Evolutionary conservation across 2,888 invertebrate genomes (phyloP).

Genomic region (Agapostemon virescens): DNA sequence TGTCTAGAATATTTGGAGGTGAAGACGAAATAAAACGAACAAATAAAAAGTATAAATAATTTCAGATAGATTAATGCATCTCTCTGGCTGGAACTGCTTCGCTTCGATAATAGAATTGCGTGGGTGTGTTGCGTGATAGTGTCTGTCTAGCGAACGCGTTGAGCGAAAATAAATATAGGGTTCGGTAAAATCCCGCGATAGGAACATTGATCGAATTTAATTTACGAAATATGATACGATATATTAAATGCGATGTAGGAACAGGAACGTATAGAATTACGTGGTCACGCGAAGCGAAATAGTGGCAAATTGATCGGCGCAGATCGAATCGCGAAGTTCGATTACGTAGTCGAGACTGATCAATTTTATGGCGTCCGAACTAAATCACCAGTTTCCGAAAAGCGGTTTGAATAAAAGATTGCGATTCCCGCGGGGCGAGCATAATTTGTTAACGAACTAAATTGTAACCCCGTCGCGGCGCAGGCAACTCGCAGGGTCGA

Average conservation of each 20-base stretch:
- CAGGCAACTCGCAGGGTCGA: conserved; percentile 16
- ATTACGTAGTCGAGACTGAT: neutral
- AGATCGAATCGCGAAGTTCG: neutral
- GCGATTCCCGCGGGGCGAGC: conserved; percentile 10
- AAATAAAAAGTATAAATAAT: too few species aligned
- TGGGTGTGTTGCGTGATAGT: too few species aligned
- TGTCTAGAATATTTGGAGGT: too few species aligned
- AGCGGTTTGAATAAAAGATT: conserved; percentile 36
- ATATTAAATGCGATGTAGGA: neutral
- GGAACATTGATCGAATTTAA: neutral
- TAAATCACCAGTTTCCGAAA: conserved; percentile 3
- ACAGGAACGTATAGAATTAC: neutral
- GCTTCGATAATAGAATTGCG: too few species aligned
- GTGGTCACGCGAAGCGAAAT: neutral
- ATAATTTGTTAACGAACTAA: conserved; percentile 45
- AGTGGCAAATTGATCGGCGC: neutral
- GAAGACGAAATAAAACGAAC: too few species aligned
- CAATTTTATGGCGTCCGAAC: neutral
- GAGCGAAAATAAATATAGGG: too few species aligned
- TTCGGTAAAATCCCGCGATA: too few species aligned
- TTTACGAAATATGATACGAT: neutral
- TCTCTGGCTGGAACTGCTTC: too few species aligned
- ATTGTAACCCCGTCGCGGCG: conserved; percentile 20
- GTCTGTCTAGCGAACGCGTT: too few species aligned
- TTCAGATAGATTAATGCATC: too few species aligned